Evolutionary conservation across 2,113 vertebrate species (phyloP), one percentile per base, ranked within the genome.

Genomic region (Formicarius rufipectus): DNA sequence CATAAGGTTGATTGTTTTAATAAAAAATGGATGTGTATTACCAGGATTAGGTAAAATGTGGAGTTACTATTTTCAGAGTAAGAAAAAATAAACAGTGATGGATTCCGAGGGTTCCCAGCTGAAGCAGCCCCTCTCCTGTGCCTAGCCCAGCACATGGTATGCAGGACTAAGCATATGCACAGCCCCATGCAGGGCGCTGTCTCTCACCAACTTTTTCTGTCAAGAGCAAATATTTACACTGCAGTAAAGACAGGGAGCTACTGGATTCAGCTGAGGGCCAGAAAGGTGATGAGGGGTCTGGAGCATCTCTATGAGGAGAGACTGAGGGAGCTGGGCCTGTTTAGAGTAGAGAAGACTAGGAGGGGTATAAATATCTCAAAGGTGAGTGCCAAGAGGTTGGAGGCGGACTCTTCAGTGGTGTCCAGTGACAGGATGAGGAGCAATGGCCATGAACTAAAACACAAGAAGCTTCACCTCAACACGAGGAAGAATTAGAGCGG

Each of bases 11-110:
- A 18, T 10, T 17, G 9, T 39, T 40, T 35, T 14, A 52, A 47
- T 47, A 6, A n/a, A 73, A 56, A 10, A 3, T 3, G 3, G 8
- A 3, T 52, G 12, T 11, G 8, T n/a, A 19, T 39, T 24, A 39
- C 4, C 1, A 2, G 37, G 21, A 10, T 0, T 19, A 40, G 13
- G 17, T n/a, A 42, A 40, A 86, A 40, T 66, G 13, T 1, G 2
- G 30, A 64, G 13, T 40, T 27, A 27, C 12, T 39, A 16, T 55
- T 79, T 68, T 31, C 39, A 27, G 8, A 8, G 11, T 31, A 12
- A 14, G 45, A 23, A 64, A 23, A 7, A 5, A 7, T 10, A 30
- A 37, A 27, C 1, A 4, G 7, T 3, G 42, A 44, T 19, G 50
- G 37, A 44, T 52, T 35, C 66, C 14, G 66, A 9, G 12, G 9